Evolutionary conservation across 2,888 invertebrate genomes (phyloP).

Genomic region (Drosophila acutilabella): DNA sequence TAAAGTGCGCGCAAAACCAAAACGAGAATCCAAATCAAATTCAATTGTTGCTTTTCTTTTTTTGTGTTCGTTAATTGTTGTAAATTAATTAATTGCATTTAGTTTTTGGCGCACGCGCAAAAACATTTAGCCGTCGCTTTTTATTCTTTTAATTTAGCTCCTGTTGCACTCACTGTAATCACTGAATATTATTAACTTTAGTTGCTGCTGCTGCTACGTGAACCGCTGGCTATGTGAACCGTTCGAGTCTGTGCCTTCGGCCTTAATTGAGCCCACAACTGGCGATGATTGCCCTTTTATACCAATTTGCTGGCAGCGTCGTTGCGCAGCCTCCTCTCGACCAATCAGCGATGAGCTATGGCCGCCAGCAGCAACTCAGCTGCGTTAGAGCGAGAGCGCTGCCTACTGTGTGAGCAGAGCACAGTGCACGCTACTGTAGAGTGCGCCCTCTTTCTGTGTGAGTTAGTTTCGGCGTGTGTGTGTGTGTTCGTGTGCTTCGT

Average conservation of each 20-base stretch:
- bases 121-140: conserved; percentile 37
- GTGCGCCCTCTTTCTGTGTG: not conserved
- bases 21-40: conserved; percentile 58
- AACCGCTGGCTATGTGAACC: conserved; percentile 62
- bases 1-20: conserved; percentile 68
- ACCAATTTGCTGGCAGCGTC: conserved; percentile 76
- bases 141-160: conserved; percentile 22
- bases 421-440: too few species aligned
- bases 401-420: conserved; percentile 17
- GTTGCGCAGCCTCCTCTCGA: conserved; percentile 37
- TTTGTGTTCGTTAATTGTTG: conserved; percentile 64
- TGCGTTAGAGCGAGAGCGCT: conserved; percentile 30
- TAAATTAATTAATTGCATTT: conserved; percentile 83
- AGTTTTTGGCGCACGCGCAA: conserved; percentile 62
- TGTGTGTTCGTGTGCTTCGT: conserved; percentile 10
- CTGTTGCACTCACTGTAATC: conserved; percentile 26
- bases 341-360: conserved; percentile 84
- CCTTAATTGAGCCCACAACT: conserved; percentile 85
- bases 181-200: conserved; percentile 4
- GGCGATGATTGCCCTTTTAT: conserved; percentile 89
- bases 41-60: conserved; percentile 66
- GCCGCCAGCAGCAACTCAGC: conserved; percentile 51
- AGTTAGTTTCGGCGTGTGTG: not conserved
- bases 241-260: conserved; percentile 82
- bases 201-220: conserved; percentile 16